Base-by-base conservation (phyloP, 1,140 invertebrate genomes). In the Agraylea sexmaculata region DNA sequence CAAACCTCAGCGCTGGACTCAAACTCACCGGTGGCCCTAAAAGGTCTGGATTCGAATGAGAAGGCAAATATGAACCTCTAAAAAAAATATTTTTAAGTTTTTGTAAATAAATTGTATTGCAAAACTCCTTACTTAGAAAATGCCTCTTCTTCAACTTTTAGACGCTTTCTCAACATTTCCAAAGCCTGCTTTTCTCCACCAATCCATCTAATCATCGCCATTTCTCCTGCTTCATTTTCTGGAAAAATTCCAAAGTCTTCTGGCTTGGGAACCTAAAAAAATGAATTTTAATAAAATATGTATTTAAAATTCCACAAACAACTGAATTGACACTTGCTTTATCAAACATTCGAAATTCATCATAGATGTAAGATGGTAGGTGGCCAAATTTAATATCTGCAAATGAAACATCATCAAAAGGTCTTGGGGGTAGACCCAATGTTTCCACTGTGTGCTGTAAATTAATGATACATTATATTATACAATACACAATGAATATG, bases 111-210 rank as follows among this genome's bases (percentile, higher is more conserved):
- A 47, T 44, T 35, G 52, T 51, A 50, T 50, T 43, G n/a, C 19
- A n/a, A 15, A 36, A 10, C 15, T 36, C 8, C 35, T 43, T 33
- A 64, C 64, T 54, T 60, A 53, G 62, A 56, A 43, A 77, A 78
- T 0, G 75, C 73, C 19, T 71, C 59, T 39, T 69, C 61, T 52
- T 78, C 75, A 0, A 77, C 62, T 22, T 60, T 59, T 1, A 77
- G 56, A 0, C 74, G 58, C 23, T 70, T 59, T 28, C 60, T 48
- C 40, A 76, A 59, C 39, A 71, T 63, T 19, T 64, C 51, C 15
- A 84, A 52, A 1, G 80, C 80, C 28, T 73, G 61, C 0, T 67
- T 72, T 55, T 85, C 82, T 0, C 81, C 82, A 2, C 82, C 82
- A 2, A 63, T 59, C 71, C 73, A 75, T 12, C 56, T 54, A 33